These are phyloP conservation scores for Dryadula phaetusa DNA, from an alignment of 2,888 invertebrate species.

Conservation along the genomic window DNA sequence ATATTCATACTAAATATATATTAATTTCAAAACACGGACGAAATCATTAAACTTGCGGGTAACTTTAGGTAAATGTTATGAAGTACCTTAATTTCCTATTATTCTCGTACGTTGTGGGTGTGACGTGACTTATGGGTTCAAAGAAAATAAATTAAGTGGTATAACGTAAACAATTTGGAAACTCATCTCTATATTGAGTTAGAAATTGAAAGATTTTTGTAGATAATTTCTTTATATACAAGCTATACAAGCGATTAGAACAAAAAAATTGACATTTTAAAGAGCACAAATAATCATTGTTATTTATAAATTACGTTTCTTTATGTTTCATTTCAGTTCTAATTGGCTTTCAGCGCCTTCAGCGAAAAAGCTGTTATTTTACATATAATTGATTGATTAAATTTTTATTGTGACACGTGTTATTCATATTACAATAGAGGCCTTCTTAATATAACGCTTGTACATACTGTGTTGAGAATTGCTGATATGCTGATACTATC, in stretches of 20 bases:
- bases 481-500: too few species aligned
- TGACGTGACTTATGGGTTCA: neutral
- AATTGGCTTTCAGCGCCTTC: neutral
- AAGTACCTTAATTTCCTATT: slow-evolving; percentile 23
- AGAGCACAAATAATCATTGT: neutral
- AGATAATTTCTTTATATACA: neutral
- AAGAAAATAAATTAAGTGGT: neutral
- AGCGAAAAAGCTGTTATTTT: neutral
- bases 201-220: neutral
- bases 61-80: slow-evolving; percentile 27
- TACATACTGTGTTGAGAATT: too few species aligned
- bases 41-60: slow-evolving; percentile 19
- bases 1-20: slow-evolving; percentile 2
- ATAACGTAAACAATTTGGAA: neutral
- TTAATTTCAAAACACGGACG: neutral
- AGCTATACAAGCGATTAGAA: slow-evolving; percentile 2
- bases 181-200: neutral
- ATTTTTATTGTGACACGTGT: too few species aligned
- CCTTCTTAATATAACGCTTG: too few species aligned
- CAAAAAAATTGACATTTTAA: neutral
- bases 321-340: neutral
- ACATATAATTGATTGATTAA: too few species aligned
- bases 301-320: neutral
- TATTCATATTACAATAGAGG: too few species aligned
- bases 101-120: slow-evolving; percentile 4